These are phyloP conservation scores for Oryzias melastigma DNA, from an alignment of 2,113 vertebrate species.

Conservation along the genomic window DNA sequence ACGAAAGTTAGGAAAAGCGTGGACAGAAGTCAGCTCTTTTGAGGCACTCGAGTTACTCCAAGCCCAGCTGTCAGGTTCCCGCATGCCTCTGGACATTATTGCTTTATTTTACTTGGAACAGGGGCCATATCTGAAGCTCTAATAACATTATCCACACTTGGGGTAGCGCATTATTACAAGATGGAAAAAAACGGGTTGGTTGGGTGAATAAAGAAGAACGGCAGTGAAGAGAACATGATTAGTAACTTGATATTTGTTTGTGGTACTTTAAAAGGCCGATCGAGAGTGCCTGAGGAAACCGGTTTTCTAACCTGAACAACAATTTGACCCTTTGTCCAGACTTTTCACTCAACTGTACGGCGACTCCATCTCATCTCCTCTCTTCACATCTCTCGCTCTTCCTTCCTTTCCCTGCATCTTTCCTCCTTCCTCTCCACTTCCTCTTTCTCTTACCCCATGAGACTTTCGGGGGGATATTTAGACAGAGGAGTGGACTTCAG, in stretches of 20 bases:
- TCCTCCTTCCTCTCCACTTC: conserved; percentile 51
- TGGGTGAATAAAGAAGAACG: neutral
- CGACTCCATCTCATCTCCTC: conserved; percentile 28
- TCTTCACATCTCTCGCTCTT: conserved; percentile 26
- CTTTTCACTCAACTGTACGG: conserved; percentile 16
- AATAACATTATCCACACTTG: conserved; percentile 66
- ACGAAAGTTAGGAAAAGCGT: conserved; percentile 45
- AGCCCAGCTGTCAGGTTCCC: conserved; percentile 61
- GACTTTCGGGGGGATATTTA: conserved; percentile 44
- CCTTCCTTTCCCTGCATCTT: conserved; percentile 43
- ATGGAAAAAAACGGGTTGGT: conserved; percentile 3
- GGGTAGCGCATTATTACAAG: conserved; percentile 53
- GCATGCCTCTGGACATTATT: conserved; percentile 50
- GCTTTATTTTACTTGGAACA: conserved; percentile 70
- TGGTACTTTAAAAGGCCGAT: conserved; percentile 9
- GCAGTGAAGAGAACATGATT: neutral
- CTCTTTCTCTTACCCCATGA: conserved; percentile 59
- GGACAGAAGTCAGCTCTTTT: conserved; percentile 43
- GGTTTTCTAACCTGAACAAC: conserved; percentile 7
- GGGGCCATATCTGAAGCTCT: conserved; percentile 45
- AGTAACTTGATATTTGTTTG: conserved; percentile 9
- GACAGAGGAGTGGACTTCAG: conserved; percentile 34
- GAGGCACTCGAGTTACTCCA: conserved; percentile 58
- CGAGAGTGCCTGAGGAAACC: conserved; percentile 26
- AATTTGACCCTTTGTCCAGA: conserved; percentile 20